Percentiles rank a stretch among this genome's conserved stretches.
These are phyloP conservation scores for Gymnothorax reevesii DNA, from an alignment of 2,797 vertebrate species.

Conservation along the genomic window DNA sequence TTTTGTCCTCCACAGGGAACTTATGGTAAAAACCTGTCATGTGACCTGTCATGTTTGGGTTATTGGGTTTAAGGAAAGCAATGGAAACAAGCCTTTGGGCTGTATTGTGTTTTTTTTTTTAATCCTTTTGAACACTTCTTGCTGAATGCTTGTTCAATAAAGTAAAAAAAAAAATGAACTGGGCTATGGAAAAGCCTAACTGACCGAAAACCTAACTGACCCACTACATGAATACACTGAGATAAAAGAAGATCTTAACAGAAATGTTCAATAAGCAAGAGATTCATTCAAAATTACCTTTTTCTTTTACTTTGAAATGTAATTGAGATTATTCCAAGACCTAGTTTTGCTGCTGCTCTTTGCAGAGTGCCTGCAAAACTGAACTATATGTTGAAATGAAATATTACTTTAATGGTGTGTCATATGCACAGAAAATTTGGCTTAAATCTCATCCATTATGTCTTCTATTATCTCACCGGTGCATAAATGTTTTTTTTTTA, in stretches of 20 bases:
- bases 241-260: constrained; percentile 20
- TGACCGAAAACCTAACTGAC: constrained; percentile 45
- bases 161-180: constrained; percentile 16
- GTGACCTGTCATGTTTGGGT: constrained; percentile 47
- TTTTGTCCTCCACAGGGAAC: constrained; percentile 44
- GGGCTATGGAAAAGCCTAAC: constrained; percentile 52
- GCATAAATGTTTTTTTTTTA: neutral
- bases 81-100: no score
- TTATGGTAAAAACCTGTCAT: constrained; percentile 45
- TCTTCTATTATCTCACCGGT: neutral
- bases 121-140: no score
- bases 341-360: neutral
- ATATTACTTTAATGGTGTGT: neutral
- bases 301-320: constrained; percentile 4
- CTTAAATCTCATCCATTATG: neutral
- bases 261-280: constrained; percentile 26
- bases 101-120: no score
- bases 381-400: neutral
- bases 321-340: neutral
- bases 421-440: neutral
- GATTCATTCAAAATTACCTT: neutral
- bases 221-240: constrained; percentile 35
- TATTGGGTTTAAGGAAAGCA: constrained; percentile 32
- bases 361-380: no score
- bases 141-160: no score